Evolutionary conservation across 2,888 invertebrate genomes (phyloP).

Genomic region (Heliconius ismenius): DNA sequence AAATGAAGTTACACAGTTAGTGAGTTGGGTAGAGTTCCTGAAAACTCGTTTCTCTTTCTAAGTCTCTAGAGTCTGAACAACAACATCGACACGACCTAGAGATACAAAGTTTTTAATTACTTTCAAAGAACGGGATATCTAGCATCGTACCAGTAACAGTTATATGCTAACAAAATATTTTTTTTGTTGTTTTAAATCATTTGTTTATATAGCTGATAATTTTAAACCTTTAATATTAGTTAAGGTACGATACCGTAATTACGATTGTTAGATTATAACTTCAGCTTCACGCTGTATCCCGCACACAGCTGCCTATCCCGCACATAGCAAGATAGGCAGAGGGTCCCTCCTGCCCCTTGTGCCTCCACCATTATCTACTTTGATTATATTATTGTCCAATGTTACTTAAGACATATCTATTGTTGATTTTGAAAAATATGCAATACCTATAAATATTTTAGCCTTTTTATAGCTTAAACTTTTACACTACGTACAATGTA

Average conservation of each 20-base stretch:
- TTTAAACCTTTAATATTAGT: background rate
- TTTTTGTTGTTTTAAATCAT: background rate
- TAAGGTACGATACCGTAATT: background rate
- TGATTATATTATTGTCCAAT: background rate
- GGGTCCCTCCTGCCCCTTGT: too few relatives aligned
- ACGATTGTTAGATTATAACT: too few relatives aligned
- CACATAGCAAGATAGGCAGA: too few relatives aligned
- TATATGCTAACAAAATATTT: background rate
- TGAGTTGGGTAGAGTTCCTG: slow-evolving; percentile 15
- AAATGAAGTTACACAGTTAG: slow-evolving; percentile 16
- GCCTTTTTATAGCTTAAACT: too few relatives aligned
- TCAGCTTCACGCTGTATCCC: too few relatives aligned
- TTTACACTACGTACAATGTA: too few relatives aligned
- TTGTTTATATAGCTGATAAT: background rate
- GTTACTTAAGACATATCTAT: background rate
- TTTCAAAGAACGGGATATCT: slow-evolving; percentile 13
- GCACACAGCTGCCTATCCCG: too few relatives aligned
- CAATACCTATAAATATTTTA: background rate
- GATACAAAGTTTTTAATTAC: slow-evolving; percentile 30
- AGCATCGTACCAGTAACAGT: background rate
- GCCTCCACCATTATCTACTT: too few relatives aligned
- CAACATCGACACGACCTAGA: slow-evolving; percentile 13
- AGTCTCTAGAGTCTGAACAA: slow-evolving; percentile 23
- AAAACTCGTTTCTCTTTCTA: slow-evolving; percentile 27
- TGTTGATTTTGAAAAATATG: too few relatives aligned